Evolutionary conservation across 2,888 invertebrate species (phyloP).

Genomic region (Drosophila mettleri): DNA sequence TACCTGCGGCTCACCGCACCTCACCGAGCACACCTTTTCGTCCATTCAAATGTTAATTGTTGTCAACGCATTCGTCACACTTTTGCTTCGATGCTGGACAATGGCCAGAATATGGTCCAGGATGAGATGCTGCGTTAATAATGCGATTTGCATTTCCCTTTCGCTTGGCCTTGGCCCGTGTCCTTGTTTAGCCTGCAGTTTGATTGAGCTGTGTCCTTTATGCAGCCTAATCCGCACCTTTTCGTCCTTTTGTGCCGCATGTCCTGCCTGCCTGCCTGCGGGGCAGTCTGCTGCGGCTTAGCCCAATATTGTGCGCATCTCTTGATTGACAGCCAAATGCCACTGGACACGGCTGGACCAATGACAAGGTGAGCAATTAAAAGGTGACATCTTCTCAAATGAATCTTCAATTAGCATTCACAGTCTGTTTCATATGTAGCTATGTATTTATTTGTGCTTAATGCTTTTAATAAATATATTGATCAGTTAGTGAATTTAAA

Average conservation of each 20-base stretch:
- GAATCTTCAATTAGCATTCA: background rate
- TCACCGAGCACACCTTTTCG: constrained; percentile 45
- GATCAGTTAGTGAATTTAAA: too few relatives aligned
- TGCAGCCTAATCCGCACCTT: constrained; percentile 68
- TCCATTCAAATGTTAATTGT: constrained; percentile 60
- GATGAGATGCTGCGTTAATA: constrained; percentile 77
- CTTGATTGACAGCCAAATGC: constrained; percentile 70
- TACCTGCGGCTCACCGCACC: constrained; percentile 30
- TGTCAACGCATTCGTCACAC: constrained; percentile 76
- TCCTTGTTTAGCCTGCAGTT: constrained; percentile 64
- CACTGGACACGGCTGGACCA: constrained; percentile 39
- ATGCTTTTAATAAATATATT: too few relatives aligned
- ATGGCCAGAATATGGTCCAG: constrained; percentile 54
- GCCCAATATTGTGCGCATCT: constrained; percentile 53
- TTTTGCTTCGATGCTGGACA: constrained; percentile 62
- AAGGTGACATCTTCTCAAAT: background rate
- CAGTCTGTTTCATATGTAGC: background rate
- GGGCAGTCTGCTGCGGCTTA: constrained; percentile 60
- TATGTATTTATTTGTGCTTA: too few relatives aligned
- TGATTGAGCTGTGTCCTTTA: constrained; percentile 71
- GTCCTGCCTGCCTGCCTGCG: constrained; percentile 2
- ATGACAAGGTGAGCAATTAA: constrained; percentile 4
- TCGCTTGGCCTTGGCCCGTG: constrained; percentile 32
- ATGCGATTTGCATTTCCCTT: constrained; percentile 83
- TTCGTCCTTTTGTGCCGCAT: constrained; percentile 34